Base-by-base conservation (phyloP, 2,888 invertebrate species). In the Ectemnius cavifrons region DNA sequence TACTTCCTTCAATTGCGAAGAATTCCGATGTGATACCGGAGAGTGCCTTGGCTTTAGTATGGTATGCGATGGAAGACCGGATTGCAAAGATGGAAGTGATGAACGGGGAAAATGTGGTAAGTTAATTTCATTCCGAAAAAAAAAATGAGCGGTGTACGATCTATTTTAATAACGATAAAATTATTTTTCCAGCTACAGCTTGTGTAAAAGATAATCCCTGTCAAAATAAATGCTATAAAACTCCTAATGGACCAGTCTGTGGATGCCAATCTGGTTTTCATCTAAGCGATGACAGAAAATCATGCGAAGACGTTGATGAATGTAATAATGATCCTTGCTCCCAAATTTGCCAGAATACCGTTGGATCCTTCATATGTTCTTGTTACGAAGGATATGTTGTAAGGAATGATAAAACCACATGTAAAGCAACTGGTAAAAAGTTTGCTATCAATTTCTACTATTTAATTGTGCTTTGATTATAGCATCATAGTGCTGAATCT, bases 291-390 rank as follows among this genome's bases (percentile, higher is more conserved):
- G 94, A 94, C 83, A 92, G 92, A 45, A 90, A 88, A 61, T 89
- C 91, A 23, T 97, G 97, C 81, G 86, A 87, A 14, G 96, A 97
- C 86, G 91, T 95, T 0, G 92, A 97, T 84, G 97, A 97, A 90
- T 97, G 97, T 85, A 78, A 88, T 1, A 80, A 87, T 1, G 91
- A 92, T 16, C 90, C 92, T 0, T 96, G 96, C 86, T 93, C 95
- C 3, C 96, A 96, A 85, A 83, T 92, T 3, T 95, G 95, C 86
- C 84, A 85, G 37, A 94, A 95, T 82, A 86, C 88, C 0, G 89
- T 87, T 0, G 94, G 94, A 0, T 92, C 93, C 0, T 94, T 92
- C 86, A 63, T 88, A 1, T 95, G 95, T 84, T 91, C 92, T 4
- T 95, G 95, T 78, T 91, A 92, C 75, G 89, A 92, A 8, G 94